A percentile compares a stretch with the other conserved stretches of the same genome.
Evolutionary conservation across 2,888 invertebrate genomes (phyloP).

Genomic region (Falcaria lacertinaria): DNA sequence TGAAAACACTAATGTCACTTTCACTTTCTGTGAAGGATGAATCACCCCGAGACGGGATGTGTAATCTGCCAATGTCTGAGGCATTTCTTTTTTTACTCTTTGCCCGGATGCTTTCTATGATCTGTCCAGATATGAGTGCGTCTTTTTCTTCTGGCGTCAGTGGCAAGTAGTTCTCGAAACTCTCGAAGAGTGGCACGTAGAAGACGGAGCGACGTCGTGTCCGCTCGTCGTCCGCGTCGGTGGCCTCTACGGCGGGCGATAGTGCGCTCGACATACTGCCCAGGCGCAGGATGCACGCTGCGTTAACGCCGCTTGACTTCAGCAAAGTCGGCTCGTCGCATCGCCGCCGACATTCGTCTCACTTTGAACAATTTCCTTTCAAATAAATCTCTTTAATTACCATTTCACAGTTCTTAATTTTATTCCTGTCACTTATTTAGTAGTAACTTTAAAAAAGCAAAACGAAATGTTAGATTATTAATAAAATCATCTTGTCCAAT

Average conservation of each 20-base stretch:
- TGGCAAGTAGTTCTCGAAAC: slow-evolving; percentile 79
- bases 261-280: slow-evolving; percentile 61
- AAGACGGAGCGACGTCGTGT: slow-evolving; percentile 85
- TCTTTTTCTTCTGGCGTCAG: slow-evolving; percentile 71
- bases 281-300: slow-evolving; percentile 57
- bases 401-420: slow-evolving; percentile 42
- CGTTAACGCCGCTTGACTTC: slow-evolving; percentile 53
- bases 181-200: slow-evolving; percentile 85
- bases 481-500: not conserved
- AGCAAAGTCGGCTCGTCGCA: slow-evolving; percentile 47
- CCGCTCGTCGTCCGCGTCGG: slow-evolving; percentile 72
- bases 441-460: not conserved
- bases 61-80: slow-evolving; percentile 46
- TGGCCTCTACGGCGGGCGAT: slow-evolving; percentile 50
- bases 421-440: not conserved
- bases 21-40: slow-evolving; percentile 71
- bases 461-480: not conserved
- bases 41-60: slow-evolving; percentile 51
- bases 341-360: slow-evolving; percentile 58
- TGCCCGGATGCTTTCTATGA: slow-evolving; percentile 34
- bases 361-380: slow-evolving; percentile 46
- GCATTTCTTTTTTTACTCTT: slow-evolving; percentile 56
- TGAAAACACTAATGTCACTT: slow-evolving; percentile 64
- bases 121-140: slow-evolving; percentile 61
- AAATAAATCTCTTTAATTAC: slow-evolving; percentile 38